Percentiles rank a stretch among this genome's conserved stretches.
phyloP scores from a whole-genome alignment of 2,888 invertebrate genomes.

The Hirtodrosophila confusa region DNA sequence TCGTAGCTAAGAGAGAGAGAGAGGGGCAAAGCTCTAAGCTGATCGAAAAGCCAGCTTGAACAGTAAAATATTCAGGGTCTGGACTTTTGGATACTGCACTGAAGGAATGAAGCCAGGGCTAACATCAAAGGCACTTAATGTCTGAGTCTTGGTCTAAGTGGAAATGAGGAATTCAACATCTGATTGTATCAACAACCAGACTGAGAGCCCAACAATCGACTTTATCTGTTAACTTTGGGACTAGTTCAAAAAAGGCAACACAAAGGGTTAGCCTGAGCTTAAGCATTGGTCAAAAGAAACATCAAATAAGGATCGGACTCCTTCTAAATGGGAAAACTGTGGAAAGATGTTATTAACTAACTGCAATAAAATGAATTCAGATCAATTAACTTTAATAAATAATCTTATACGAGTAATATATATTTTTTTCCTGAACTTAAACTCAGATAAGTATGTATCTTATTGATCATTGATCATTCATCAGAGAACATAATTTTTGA shows the following conservation, averaged over 20 bases:
- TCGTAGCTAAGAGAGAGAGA: neutral
- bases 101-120: slow-evolving; percentile 9
- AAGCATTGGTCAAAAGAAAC: neutral
- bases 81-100: neutral
- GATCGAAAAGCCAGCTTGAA: slow-evolving; percentile 23
- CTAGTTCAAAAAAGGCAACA: neutral
- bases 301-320: no score
- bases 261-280: neutral
- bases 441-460: no score
- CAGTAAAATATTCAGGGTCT: slow-evolving; percentile 11
- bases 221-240: neutral
- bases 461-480: no score
- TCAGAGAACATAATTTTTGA: no score
- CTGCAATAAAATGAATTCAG: no score
- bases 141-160: slow-evolving; percentile 6
- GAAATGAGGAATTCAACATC: slow-evolving; percentile 9
- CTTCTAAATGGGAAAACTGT: no score
- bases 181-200: neutral
- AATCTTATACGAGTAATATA: no score
- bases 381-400: no score
- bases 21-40: slow-evolving; percentile 18
- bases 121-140: slow-evolving; percentile 8
- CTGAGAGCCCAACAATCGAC: neutral
- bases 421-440: no score
- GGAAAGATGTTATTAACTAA: no score